These are phyloP conservation scores for Junco hyemalis DNA, from an alignment of 2,113 vertebrate species.

Conservation along the genomic window DNA sequence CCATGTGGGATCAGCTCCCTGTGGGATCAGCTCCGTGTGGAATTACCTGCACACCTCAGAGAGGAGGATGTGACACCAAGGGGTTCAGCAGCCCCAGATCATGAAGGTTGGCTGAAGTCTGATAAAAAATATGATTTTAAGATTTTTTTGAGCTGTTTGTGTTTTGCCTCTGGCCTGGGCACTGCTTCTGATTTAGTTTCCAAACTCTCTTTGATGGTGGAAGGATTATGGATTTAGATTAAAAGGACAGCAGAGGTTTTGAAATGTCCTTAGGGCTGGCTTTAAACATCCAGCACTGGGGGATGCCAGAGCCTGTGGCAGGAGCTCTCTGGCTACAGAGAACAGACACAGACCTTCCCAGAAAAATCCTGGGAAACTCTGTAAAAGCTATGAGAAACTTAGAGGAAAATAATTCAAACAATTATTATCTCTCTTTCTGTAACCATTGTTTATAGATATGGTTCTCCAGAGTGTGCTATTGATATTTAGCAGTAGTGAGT, in stretches of 20 bases:
- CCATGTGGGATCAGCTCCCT: background rate
- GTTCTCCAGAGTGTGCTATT: no score
- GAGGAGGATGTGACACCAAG: background rate
- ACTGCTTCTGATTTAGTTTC: background rate
- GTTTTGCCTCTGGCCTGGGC: background rate
- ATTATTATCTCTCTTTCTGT: no score
- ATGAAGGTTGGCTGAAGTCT: background rate
- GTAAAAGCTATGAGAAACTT: no score
- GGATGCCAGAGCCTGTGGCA: background rate
- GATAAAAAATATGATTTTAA: fast-evolving
- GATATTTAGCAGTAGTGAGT: no score
- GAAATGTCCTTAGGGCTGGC: background rate
- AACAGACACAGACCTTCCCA: no score
- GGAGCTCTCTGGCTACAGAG: no score
- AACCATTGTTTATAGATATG: no score
- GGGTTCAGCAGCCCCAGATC: background rate
- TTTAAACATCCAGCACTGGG: background rate
- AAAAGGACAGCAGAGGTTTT: background rate
- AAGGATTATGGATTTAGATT: background rate
- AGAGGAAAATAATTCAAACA: no score
- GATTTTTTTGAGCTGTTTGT: background rate
- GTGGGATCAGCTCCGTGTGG: background rate
- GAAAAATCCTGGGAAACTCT: no score
- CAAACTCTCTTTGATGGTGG: background rate
- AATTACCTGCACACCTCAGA: background rate